These are phyloP conservation scores for Cephus pulcher DNA, from an alignment of 2,888 invertebrate species.

Conservation along the genomic window DNA sequence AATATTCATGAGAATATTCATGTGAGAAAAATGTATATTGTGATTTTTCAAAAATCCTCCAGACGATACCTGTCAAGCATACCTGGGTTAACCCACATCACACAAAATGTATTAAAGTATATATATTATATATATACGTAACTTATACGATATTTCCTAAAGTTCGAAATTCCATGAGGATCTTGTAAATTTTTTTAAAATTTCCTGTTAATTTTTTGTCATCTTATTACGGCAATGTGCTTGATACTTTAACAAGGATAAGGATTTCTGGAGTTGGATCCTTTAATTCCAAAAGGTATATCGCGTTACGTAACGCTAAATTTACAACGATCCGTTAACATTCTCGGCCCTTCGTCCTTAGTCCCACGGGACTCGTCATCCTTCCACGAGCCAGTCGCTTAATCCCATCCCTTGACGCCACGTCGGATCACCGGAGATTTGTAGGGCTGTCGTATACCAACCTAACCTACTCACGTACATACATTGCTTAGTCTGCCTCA, in stretches of 20 bases:
- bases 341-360: background rate
- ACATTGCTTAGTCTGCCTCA: background rate
- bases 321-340: slow-evolving; percentile 1
- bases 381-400: background rate
- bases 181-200: background rate
- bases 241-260: background rate
- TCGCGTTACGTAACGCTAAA: background rate
- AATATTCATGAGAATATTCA: background rate
- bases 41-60: background rate
- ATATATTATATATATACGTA: too few species aligned
- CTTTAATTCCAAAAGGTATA: background rate
- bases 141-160: background rate
- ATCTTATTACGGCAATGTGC: background rate
- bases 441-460: background rate
- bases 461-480: background rate
- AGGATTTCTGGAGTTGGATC: background rate
- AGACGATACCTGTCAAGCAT: background rate
- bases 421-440: background rate
- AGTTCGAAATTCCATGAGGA: background rate
- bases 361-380: background rate
- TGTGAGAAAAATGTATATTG: background rate
- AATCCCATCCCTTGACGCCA: background rate
- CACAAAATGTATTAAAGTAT: too few species aligned
- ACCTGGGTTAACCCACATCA: too few species aligned
- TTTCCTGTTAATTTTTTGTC: background rate